Percentiles rank a stretch among this genome's conserved stretches.
phyloP scores from a whole-genome alignment of 2,888 invertebrate genomes.

The Eutolmus rufibarbis region DNA sequence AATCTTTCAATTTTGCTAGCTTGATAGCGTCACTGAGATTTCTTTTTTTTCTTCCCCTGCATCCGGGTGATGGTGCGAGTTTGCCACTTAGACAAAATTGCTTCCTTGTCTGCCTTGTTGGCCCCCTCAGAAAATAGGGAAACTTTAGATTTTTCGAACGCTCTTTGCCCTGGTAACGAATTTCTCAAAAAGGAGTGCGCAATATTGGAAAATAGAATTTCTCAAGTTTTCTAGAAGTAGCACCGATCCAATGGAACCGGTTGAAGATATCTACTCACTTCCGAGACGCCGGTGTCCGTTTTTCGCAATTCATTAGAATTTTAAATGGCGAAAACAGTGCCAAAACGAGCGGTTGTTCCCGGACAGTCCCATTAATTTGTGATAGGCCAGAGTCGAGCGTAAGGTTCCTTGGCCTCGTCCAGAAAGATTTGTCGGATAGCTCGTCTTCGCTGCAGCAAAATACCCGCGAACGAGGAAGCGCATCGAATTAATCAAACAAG shows the following conservation, averaged over 20 bases:
- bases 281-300: background rate
- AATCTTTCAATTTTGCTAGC: slow-evolving; percentile 11
- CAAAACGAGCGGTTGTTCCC: background rate
- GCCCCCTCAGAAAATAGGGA: background rate
- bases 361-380: background rate
- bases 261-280: background rate
- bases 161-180: background rate
- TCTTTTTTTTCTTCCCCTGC: background rate
- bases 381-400: background rate
- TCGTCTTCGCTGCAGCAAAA: background rate
- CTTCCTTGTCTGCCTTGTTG: background rate
- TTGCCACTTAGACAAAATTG: background rate
- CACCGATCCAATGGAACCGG: background rate
- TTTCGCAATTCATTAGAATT: background rate
- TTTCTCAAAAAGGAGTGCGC: background rate
- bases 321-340: background rate
- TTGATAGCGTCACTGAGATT: background rate
- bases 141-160: background rate
- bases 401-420: background rate
- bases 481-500: background rate
- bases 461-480: background rate
- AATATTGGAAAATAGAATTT: background rate
- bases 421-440: background rate
- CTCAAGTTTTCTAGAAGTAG: background rate
- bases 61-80: background rate